Evolutionary conservation across 2,113 vertebrate species (phyloP).

Genomic region (Hemichromis elongatus): DNA sequence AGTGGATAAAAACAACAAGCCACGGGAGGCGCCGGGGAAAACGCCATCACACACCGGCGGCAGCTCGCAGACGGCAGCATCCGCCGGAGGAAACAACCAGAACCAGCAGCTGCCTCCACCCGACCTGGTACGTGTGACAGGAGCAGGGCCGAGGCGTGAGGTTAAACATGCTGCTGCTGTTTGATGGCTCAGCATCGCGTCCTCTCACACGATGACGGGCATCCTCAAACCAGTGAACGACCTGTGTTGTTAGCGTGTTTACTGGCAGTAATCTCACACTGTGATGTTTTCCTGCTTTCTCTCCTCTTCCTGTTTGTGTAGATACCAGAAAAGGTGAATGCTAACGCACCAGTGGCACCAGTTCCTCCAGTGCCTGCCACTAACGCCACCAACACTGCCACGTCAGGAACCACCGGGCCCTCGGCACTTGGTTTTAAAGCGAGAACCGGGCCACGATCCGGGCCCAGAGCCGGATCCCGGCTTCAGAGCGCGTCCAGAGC

Average conservation of each 20-base stretch:
- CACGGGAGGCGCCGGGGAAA: constrained; percentile 8
- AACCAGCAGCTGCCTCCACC: constrained; percentile 8
- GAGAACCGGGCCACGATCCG: not conserved
- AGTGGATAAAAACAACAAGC: constrained; percentile 68
- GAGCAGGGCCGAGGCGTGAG: not conserved
- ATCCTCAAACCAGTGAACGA: accelerated
- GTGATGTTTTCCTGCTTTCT: not conserved
- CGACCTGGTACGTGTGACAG: constrained; percentile 24
- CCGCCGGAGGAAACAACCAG: constrained; percentile 14
- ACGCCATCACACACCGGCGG: not conserved
- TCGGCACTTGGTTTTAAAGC: not conserved
- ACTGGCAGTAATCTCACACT: not conserved
- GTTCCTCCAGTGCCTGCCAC: not conserved
- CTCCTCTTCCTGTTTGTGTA: not conserved
- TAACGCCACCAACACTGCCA: not conserved
- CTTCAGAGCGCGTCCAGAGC: not conserved
- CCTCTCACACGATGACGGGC: not conserved
- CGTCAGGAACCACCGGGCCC: not conserved
- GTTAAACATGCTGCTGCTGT: not conserved
- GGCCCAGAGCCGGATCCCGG: constrained; percentile 17
- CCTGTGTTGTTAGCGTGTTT: not conserved
- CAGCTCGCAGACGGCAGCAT: not conserved
- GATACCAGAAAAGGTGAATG: constrained; percentile 21
- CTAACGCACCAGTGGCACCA: not conserved
- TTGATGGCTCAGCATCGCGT: not conserved